These are phyloP conservation scores for Anoplopoma fimbria DNA, from an alignment of 2,113 vertebrate species.

Conservation along the genomic window DNA sequence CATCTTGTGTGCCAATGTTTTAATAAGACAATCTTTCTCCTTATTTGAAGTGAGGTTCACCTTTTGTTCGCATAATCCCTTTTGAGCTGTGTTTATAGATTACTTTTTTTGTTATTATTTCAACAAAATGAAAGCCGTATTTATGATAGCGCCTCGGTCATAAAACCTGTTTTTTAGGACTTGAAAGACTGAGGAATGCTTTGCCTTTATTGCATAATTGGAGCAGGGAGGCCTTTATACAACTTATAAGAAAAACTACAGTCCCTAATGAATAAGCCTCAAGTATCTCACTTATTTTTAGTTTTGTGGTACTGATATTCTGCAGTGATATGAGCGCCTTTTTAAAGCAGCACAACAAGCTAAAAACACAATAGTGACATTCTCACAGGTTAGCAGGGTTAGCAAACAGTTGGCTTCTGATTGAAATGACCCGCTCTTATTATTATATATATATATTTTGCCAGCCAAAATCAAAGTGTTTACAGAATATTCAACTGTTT, in stretches of 20 bases:
- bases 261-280: background rate
- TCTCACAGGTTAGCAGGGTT: too few species aligned
- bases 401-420: too few species aligned
- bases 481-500: too few species aligned
- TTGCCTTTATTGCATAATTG: background rate
- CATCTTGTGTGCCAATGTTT: slow-evolving; percentile 44
- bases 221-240: background rate
- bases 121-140: slow-evolving; percentile 15
- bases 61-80: slow-evolving; percentile 37
- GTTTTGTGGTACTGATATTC: background rate
- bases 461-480: too few species aligned
- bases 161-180: slow-evolving; percentile 23
- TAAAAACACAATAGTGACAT: too few species aligned
- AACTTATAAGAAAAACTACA: background rate
- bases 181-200: background rate
- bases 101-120: slow-evolving; percentile 8
- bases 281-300: background rate
- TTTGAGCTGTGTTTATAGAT: slow-evolving; percentile 22
- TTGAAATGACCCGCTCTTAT: too few species aligned
- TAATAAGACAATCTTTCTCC: slow-evolving; percentile 25
- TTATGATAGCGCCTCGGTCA: slow-evolving; percentile 30
- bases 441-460: too few species aligned
- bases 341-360: too few species aligned
- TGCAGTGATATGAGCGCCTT: too few species aligned
- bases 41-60: slow-evolving; percentile 19